phyloP scores from a whole-genome alignment of 2,888 invertebrate genomes.

The Trissolcus japonicus region DNA sequence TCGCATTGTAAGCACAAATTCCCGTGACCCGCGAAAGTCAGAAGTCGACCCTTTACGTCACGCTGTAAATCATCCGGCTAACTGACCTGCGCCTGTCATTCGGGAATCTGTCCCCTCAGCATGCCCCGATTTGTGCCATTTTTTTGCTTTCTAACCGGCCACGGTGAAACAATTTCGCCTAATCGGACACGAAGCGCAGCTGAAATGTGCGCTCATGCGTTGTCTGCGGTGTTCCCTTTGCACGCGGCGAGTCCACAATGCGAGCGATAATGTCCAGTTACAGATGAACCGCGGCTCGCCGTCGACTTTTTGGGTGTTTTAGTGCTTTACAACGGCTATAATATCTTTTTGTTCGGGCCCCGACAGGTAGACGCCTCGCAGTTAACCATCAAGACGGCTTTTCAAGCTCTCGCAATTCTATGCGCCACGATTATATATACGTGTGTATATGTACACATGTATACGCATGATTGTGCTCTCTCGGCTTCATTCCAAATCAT shows the following conservation, averaged over 20 bases:
- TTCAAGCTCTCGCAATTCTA: constrained; percentile 40
- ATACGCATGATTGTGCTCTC: constrained; percentile 10
- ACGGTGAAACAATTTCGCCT: constrained; percentile 22
- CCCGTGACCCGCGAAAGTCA: constrained; percentile 58
- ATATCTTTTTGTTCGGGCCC: constrained; percentile 57
- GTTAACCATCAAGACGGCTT: constrained; percentile 48
- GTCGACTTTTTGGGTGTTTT: constrained; percentile 58
- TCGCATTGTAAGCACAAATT: constrained; percentile 42
- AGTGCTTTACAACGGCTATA: constrained; percentile 59
- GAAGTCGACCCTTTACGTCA: constrained; percentile 48
- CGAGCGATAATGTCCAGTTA: constrained; percentile 61
- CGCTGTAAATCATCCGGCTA: constrained; percentile 63
- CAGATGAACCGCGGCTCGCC: constrained; percentile 55
- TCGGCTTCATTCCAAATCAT: constrained; percentile 21
- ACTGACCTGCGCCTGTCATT: constrained; percentile 60
- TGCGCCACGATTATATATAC: constrained; percentile 37
- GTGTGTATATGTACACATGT: constrained; percentile 8
- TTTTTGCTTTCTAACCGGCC: neutral
- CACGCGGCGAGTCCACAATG: constrained; percentile 67
- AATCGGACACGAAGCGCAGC: constrained; percentile 44
- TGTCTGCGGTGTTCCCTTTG: constrained; percentile 45
- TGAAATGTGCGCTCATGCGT: constrained; percentile 54
- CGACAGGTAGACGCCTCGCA: constrained; percentile 57
- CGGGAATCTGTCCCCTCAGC: too few species aligned
- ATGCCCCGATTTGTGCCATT: too few species aligned